Percentiles rank a stretch among this genome's conserved stretches.
Evolutionary conservation across 2,113 vertebrate species (phyloP).

Genomic region (Porphyrio hochstetteri): DNA sequence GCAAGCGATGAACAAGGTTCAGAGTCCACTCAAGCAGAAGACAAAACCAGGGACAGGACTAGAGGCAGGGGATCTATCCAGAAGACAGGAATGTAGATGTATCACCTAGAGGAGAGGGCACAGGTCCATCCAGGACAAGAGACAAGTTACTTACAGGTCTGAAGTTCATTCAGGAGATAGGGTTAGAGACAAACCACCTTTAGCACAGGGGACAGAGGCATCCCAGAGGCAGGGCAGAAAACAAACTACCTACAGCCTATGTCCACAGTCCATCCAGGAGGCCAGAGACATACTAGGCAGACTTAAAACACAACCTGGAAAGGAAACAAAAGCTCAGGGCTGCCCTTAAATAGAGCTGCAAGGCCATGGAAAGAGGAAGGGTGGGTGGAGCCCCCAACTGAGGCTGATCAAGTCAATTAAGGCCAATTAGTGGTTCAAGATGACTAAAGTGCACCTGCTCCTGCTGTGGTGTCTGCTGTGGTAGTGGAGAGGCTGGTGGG

Average conservation of each 20-base stretch:
- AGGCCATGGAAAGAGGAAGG: neutral
- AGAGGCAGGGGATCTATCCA: neutral
- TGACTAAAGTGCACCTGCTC: neutral
- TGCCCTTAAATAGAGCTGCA: neutral
- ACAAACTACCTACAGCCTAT: rapidly evolving
- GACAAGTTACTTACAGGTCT: neutral
- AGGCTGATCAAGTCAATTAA: neutral
- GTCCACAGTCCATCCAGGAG: rapidly evolving
- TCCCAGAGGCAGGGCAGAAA: neutral
- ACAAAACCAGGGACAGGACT: neutral
- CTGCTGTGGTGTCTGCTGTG: neutral
- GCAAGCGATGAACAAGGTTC: rapidly evolving
- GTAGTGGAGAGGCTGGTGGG: neutral
- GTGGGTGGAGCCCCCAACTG: neutral
- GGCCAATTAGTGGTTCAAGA: neutral
- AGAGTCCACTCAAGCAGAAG: neutral
- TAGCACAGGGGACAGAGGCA: rapidly evolving
- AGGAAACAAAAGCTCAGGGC: rapidly evolving
- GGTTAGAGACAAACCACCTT: neutral
- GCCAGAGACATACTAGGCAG: rapidly evolving
- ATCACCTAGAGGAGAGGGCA: rapidly evolving
- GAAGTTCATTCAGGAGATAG: rapidly evolving
- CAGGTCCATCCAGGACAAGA: neutral
- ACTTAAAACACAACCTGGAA: rapidly evolving
- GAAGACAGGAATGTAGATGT: neutral